These are phyloP conservation scores for silkworm (Bombyx mori) DNA, from an alignment of 1,140 invertebrate genomes.

Conservation along the genomic window ASM3026992v2 NC_085112.1:6521501-6522000, in stretches of 20 bases:
- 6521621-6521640: slow-evolving; percentile 62
- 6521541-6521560: slow-evolving; percentile 31
- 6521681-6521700: slow-evolving; percentile 58
- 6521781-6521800: slow-evolving; percentile 11
- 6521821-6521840: slow-evolving; percentile 19
- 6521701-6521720: slow-evolving; percentile 34
- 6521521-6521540: slow-evolving; percentile 21
- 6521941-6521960: slow-evolving; percentile 18
- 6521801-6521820: slow-evolving; percentile 2
- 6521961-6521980: slow-evolving; percentile 20
- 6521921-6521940: slow-evolving; percentile 17
- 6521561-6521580: slow-evolving; percentile 34
- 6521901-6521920: slow-evolving; percentile 18
- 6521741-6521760: slow-evolving; percentile 13
- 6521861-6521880: slow-evolving; percentile 27
- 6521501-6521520: slow-evolving; percentile 5
- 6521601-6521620: slow-evolving; percentile 60
- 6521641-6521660: slow-evolving; percentile 53
- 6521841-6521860: slow-evolving; percentile 30
- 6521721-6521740: too few relatives aligned
- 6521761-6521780: slow-evolving; percentile 5
- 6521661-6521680: slow-evolving; percentile 52
- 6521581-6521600: slow-evolving; percentile 33
- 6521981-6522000: slow-evolving; percentile 21
- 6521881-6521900: slow-evolving; percentile 23